A percentile compares a stretch with the other conserved stretches of the same genome.
Evolutionary conservation across 1,140 invertebrate species (phyloP).

Genomic region (Phymorhynchus buccinoides): DNA sequence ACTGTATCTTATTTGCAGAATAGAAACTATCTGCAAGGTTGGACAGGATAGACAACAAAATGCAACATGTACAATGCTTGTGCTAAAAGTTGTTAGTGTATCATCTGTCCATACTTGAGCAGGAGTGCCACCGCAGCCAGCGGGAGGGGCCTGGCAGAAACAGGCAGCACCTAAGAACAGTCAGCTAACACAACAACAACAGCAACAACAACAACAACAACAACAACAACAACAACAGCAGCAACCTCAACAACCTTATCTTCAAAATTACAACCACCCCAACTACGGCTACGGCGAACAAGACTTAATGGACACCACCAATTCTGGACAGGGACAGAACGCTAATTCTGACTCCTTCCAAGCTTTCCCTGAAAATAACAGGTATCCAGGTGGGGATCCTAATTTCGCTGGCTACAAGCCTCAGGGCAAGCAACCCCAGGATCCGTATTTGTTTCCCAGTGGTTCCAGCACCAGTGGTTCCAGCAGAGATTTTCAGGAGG

Average conservation of each 20-base stretch:
- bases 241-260: neutral
- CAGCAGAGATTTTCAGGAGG: neutral
- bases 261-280: neutral
- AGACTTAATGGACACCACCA: neutral
- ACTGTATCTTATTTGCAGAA: too few species aligned
- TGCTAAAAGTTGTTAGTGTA: too few species aligned
- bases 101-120: neutral
- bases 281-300: neutral
- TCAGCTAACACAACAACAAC: neutral
- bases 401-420: neutral
- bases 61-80: too few species aligned
- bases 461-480: neutral
- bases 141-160: neutral
- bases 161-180: neutral
- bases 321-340: neutral
- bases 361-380: neutral
- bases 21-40: too few species aligned
- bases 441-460: neutral
- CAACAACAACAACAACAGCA: neutral
- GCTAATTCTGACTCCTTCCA: neutral
- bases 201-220: neutral
- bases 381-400: neutral
- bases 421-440: neutral
- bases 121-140: slow-evolving; percentile 15
- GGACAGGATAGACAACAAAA: too few species aligned